Evolutionary conservation across 2,797 vertebrate genomes (phyloP).

Genomic region (Threskiornis aethiopicus): DNA sequence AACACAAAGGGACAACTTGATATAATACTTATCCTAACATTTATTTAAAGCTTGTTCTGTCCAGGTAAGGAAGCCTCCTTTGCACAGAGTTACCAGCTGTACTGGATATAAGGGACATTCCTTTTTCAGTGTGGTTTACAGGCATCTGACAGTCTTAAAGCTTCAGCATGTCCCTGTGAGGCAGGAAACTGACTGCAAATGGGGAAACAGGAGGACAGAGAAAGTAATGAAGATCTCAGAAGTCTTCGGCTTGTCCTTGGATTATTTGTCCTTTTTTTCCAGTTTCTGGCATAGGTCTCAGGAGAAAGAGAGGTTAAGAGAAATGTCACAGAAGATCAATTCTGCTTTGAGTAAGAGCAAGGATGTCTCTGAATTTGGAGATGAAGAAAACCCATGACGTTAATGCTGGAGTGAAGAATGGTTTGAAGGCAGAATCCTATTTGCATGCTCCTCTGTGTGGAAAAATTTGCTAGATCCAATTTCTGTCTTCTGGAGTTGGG

Average conservation of each 20-base stretch:
- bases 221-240: neutral
- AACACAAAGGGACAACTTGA: neutral
- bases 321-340: neutral
- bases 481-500: neutral
- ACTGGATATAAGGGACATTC: neutral
- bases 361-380: neutral
- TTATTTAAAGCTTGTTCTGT: neutral
- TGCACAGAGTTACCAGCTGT: neutral
- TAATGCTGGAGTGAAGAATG: neutral
- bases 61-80: neutral
- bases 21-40: neutral
- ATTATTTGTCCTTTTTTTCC: neutral
- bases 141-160: neutral
- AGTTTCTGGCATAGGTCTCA: neutral
- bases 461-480: neutral
- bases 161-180: neutral
- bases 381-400: neutral
- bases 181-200: neutral
- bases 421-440: neutral
- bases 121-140: fast-evolving
- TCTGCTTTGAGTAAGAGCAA: neutral
- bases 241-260: neutral
- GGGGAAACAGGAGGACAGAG: neutral
- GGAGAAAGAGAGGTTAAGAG: neutral
- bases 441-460: neutral